Conservation (phyloP, 1,140 invertebrate genomes). For the Drosophila kurseongensis region DNA sequence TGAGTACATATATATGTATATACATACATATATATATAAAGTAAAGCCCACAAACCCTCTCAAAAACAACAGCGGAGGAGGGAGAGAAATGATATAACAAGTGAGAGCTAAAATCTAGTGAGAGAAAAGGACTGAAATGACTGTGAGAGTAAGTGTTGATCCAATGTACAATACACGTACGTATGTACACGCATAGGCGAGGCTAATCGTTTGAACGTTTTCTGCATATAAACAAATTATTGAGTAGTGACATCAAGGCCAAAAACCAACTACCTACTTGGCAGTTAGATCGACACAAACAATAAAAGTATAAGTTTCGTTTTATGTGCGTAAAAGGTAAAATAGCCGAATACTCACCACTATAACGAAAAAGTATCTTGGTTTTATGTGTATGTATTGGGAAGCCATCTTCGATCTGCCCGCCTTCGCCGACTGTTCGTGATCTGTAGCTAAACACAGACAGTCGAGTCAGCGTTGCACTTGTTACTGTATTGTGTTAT, state of each 20-base stretch:
- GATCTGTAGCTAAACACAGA: constrained; percentile 58
- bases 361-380: constrained; percentile 13
- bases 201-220: neutral
- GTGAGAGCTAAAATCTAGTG: neutral
- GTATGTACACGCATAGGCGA: neutral
- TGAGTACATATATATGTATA: neutral
- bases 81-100: neutral
- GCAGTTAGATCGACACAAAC: too few relatives aligned
- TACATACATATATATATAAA: neutral
- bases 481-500: constrained; percentile 39
- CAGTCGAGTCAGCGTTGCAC: constrained; percentile 42
- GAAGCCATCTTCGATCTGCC: constrained; percentile 70
- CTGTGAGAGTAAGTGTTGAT: neutral
- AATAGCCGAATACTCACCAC: constrained; percentile 26
- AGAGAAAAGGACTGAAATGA: neutral
- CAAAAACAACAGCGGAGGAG: neutral
- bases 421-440: constrained; percentile 55
- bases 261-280: neutral
- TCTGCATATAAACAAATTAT: neutral
- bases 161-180: neutral
- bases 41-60: too few relatives aligned
- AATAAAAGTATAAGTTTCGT: too few relatives aligned
- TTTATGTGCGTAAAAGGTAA: neutral
- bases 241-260: neutral
- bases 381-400: constrained; percentile 26